Percentiles rank a stretch among this genome's conserved stretches.
Evolutionary conservation across 2,888 invertebrate genomes (phyloP).

Genomic region (Geophilus truncorum): DNA sequence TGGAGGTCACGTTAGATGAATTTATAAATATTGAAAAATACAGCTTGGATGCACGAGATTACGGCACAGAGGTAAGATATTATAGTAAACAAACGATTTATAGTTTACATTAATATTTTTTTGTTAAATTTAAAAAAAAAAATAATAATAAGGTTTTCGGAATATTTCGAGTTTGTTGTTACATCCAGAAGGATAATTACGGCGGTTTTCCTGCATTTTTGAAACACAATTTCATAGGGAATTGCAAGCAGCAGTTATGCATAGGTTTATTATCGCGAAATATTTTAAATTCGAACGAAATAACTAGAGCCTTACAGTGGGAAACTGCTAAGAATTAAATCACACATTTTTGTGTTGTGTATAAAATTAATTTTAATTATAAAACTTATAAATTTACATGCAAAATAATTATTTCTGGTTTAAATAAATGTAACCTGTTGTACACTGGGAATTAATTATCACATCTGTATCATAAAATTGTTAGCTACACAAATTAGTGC

Average conservation of each 20-base stretch:
- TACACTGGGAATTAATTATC: no score
- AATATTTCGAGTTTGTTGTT: conserved; percentile 52
- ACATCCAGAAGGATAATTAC: conserved; percentile 52
- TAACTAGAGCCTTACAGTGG: conserved; percentile 37
- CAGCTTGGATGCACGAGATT: conserved; percentile 48
- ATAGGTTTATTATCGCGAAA: conserved; percentile 42
- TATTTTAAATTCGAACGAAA: conserved; percentile 47
- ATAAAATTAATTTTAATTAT: no score
- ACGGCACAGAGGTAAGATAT: conserved; percentile 48
- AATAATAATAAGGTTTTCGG: conserved; percentile 50
- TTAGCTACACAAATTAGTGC: no score
- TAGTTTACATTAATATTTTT: no score
- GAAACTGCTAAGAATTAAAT: not conserved
- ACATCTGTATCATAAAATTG: no score
- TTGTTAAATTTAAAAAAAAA: no score
- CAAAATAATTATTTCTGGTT: no score
- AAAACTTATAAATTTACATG: no score
- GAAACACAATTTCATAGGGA: conserved; percentile 52
- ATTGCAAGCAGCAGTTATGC: conserved; percentile 51
- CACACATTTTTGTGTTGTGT: no score
- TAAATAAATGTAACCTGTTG: no score
- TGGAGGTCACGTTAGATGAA: conserved; percentile 48
- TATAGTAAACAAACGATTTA: not conserved
- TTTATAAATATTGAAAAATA: conserved; percentile 48
- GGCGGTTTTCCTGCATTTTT: conserved; percentile 54